phyloP scores from a whole-genome alignment of 2,888 invertebrate genomes.

The Caenorhabditis afra region DNA sequence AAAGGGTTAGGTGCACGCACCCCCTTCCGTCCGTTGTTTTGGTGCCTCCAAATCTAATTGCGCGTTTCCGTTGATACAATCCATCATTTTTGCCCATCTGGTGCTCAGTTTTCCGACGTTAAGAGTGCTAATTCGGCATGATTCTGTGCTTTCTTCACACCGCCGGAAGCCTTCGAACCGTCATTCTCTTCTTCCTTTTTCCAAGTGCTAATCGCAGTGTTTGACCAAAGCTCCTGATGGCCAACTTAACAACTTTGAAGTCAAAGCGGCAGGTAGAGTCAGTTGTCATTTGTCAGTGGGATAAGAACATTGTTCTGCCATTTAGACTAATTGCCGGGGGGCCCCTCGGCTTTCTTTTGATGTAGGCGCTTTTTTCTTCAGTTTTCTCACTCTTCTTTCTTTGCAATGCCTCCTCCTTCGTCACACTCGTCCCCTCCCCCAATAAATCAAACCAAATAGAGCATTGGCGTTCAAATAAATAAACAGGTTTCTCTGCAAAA shows the following conservation, averaged over 20 bases:
- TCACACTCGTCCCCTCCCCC: constrained; percentile 1
- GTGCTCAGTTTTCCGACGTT: constrained; percentile 37
- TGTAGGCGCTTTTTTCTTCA: background rate
- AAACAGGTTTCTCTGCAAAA: constrained; percentile 39
- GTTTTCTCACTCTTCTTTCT: constrained; percentile 3
- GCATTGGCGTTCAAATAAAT: constrained; percentile 16
- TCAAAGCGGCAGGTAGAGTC: background rate
- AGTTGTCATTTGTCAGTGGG: constrained; percentile 39
- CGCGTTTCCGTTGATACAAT: constrained; percentile 24
- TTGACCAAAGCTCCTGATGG: background rate
- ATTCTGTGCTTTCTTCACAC: constrained; percentile 20
- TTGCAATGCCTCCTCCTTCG: constrained; percentile 1
- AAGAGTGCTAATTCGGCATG: constrained; percentile 36
- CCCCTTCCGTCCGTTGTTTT: constrained; percentile 17
- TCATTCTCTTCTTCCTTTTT: no score
- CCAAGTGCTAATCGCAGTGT: no score
- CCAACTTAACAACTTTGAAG: background rate
- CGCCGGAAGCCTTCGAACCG: constrained; percentile 11
- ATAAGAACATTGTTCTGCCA: constrained; percentile 32
- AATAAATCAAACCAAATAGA: constrained; percentile 32
- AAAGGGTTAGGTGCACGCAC: background rate
- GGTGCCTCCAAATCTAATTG: constrained; percentile 29
- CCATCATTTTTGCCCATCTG: constrained; percentile 51
- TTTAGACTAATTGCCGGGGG: constrained; percentile 38
- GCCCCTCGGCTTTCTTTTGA: background rate